These are phyloP conservation scores for Circaetus gallicus DNA, from an alignment of 2,113 vertebrate genomes.

Conservation along the genomic window DNA sequence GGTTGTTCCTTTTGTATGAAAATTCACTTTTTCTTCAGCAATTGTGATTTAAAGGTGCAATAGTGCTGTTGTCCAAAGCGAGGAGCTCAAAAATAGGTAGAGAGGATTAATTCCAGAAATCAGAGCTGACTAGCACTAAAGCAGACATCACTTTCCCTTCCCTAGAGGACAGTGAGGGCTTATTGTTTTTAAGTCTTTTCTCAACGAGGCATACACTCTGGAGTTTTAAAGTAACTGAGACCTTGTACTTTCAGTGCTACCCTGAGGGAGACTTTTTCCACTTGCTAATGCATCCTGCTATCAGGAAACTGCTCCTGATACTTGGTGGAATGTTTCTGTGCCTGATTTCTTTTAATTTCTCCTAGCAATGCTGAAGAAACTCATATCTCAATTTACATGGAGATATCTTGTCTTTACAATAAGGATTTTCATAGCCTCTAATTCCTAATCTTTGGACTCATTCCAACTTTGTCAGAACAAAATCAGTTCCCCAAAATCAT, in stretches of 20 bases:
- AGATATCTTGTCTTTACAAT: neutral
- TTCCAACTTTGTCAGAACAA: neutral
- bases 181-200: neutral
- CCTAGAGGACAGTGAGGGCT: neutral
- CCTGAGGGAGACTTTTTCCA: neutral
- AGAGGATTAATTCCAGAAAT: neutral
- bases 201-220: neutral
- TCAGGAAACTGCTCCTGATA: neutral
- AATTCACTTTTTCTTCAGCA: neutral
- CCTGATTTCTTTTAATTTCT: neutral
- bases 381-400: neutral
- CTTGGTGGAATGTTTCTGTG: neutral
- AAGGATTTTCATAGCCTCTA: neutral
- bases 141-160: neutral
- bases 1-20: neutral
- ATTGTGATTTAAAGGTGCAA: rapidly evolving
- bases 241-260: neutral
- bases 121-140: neutral
- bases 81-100: neutral
- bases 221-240: neutral
- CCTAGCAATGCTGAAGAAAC: neutral
- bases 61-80: neutral
- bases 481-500: neutral
- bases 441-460: neutral
- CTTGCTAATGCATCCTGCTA: neutral